Evolutionary conservation across 2,113 vertebrate genomes (phyloP).

Genomic region (Caracal caracal): DNA sequence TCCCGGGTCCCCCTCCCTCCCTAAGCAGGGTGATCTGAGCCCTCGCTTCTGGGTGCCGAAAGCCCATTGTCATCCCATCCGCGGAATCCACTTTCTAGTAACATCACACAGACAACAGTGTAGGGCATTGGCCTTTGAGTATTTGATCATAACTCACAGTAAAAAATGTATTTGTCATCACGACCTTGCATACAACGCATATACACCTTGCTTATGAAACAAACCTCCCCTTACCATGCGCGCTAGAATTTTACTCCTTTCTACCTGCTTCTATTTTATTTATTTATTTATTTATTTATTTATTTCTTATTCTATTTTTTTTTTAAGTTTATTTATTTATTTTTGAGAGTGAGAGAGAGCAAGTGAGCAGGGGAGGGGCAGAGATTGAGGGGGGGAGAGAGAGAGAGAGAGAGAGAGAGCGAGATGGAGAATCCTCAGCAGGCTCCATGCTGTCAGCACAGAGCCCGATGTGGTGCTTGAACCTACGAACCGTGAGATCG

Average conservation of each 20-base stretch:
- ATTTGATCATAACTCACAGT: neutral
- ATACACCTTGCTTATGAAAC: neutral
- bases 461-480: no score
- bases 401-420: no score
- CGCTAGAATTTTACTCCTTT: neutral
- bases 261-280: neutral
- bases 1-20: neutral
- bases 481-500: no score
- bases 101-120: fast-evolving
- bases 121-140: neutral
- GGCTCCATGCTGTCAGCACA: no score
- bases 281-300: no score
- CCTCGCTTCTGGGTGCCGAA: neutral
- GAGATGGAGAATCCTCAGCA: no score
- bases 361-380: no score
- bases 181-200: fast-evolving
- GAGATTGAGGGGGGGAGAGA: no score
- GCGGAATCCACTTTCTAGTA: neutral
- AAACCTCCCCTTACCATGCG: neutral
- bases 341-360: no score
- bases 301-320: no score
- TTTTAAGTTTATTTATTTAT: no score
- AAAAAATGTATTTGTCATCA: neutral
- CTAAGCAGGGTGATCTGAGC: no score
- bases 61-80: neutral